Percentiles rank a stretch among this genome's conserved stretches.
phyloP scores from a whole-genome alignment of 2,888 invertebrate species.

The Adela reaumurella region DNA sequence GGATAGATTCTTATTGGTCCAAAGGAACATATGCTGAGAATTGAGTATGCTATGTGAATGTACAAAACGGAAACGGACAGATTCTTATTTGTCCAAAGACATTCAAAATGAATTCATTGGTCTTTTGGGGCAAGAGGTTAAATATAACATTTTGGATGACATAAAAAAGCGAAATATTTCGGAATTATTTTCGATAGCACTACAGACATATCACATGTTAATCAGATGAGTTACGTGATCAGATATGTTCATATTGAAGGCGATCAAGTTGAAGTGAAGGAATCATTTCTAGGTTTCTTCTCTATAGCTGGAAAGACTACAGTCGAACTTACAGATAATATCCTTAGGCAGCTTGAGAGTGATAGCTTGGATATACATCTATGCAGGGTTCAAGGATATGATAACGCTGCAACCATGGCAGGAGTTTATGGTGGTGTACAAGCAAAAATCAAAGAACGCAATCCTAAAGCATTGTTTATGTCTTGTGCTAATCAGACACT shows the following conservation, averaged over 20 bases:
- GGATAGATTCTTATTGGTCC: slow-evolving; percentile 6
- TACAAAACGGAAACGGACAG: neutral
- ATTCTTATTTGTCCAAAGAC: slow-evolving; percentile 7
- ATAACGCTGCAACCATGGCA: slow-evolving; percentile 12
- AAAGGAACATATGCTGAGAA: slow-evolving; percentile 6
- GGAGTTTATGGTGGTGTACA: slow-evolving; percentile 12
- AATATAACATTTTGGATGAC: slow-evolving; percentile 7
- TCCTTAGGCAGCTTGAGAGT: slow-evolving; percentile 1
- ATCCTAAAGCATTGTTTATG: slow-evolving; percentile 10
- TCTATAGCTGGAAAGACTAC: slow-evolving; percentile 4
- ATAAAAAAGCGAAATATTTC: slow-evolving; percentile 11
- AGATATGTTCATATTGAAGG: slow-evolving; percentile 5
- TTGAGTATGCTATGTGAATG: slow-evolving; percentile 1
- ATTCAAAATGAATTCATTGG: slow-evolving; percentile 8
- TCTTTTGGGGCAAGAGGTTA: slow-evolving; percentile 4
- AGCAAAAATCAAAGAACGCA: slow-evolving; percentile 3
- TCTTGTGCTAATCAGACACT: slow-evolving; percentile 11
- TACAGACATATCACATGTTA: slow-evolving; percentile 6
- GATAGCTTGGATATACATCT: slow-evolving; percentile 4
- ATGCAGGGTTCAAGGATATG: slow-evolving; percentile 12
- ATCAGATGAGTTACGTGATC: slow-evolving; percentile 8
- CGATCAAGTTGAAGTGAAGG: slow-evolving; percentile 8
- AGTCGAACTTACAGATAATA: slow-evolving; percentile 2
- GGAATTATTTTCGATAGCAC: slow-evolving; percentile 12
- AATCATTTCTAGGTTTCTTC: slow-evolving; percentile 2